phyloP scores from a whole-genome alignment of 2,797 vertebrate genomes.

The Muraenolepis orangiensis region DNA sequence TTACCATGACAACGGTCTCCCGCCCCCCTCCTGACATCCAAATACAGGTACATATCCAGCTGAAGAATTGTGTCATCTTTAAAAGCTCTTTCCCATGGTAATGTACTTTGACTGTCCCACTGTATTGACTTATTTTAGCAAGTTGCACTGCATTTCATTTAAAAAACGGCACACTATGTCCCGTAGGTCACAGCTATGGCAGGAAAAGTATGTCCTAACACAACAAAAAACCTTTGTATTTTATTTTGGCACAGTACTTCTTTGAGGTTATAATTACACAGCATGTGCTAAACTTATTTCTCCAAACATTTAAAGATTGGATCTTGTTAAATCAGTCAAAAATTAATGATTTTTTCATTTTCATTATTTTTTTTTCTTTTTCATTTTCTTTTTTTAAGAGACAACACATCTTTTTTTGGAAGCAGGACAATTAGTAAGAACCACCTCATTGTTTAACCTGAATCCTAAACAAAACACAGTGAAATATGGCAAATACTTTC shows the following conservation, averaged over 20 bases:
- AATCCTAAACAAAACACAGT: slow-evolving; percentile 49
- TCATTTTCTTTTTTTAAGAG: not conserved
- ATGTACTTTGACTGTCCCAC: not conserved
- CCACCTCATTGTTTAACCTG: slow-evolving; percentile 13
- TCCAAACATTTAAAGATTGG: not conserved
- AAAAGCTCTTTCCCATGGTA: slow-evolving; percentile 40
- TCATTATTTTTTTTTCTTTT: not conserved
- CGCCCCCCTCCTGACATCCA: slow-evolving; percentile 41
- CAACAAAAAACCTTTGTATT: slow-evolving; percentile 33
- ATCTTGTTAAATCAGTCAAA: not conserved
- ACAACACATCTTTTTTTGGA: not conserved
- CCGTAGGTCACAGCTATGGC: slow-evolving; percentile 50
- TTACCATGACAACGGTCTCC: slow-evolving; percentile 50
- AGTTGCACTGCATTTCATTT: slow-evolving; percentile 51
- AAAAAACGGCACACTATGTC: slow-evolving; percentile 62
- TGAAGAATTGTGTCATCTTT: slow-evolving; percentile 40
- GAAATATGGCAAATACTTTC: slow-evolving; percentile 37
- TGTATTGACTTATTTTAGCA: slow-evolving; percentile 30
- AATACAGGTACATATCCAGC: slow-evolving; percentile 41
- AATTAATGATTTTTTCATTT: not conserved
- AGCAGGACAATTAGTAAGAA: not conserved
- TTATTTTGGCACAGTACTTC: slow-evolving; percentile 64
- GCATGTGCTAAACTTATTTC: slow-evolving; percentile 13
- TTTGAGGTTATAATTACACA: slow-evolving; percentile 26
- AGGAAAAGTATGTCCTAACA: slow-evolving; percentile 27